Evolutionary conservation across 1,140 invertebrate genomes (phyloP).

Genomic region (Rhagoletis pomonella): DNA sequence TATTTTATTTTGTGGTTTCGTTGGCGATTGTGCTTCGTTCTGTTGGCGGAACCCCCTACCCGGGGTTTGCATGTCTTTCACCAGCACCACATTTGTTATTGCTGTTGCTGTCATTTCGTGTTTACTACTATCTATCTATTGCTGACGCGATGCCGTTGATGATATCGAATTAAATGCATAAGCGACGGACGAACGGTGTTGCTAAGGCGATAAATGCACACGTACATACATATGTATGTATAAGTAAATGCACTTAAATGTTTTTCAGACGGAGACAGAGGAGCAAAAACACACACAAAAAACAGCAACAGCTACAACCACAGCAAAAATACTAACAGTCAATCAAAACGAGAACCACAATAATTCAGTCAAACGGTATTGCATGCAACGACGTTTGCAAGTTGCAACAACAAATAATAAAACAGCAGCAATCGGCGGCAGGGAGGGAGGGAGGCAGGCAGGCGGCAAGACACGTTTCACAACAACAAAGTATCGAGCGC

Average conservation of each 20-base stretch:
- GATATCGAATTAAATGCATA: conserved; percentile 33
- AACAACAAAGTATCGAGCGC: not conserved
- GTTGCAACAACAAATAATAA: not conserved
- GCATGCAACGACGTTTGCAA: conserved; percentile 12
- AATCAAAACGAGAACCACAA: not conserved
- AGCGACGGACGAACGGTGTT: not conserved
- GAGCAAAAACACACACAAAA: not conserved
- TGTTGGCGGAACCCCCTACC: no score
- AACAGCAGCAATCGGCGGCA: not conserved
- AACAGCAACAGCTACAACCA: not conserved
- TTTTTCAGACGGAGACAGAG: not conserved
- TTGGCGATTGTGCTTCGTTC: not conserved
- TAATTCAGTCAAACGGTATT: conserved; percentile 34
- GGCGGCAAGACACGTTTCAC: conserved; percentile 12
- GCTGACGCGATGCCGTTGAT: not conserved
- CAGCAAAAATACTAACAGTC: not conserved
- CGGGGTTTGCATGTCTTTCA: not conserved
- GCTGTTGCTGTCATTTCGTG: conserved; percentile 29
- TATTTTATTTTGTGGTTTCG: conserved; percentile 46
- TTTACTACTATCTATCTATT: not conserved
- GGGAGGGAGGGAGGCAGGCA: not conserved
- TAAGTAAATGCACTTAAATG: not conserved
- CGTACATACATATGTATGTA: not conserved
- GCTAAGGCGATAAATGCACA: conserved; percentile 23
- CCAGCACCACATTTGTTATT: conserved; percentile 30